Evolutionary conservation across 2,888 invertebrate species (phyloP), one percentile per base, ranked within the genome.

Genomic region (Drosophila flavopinicola): DNA sequence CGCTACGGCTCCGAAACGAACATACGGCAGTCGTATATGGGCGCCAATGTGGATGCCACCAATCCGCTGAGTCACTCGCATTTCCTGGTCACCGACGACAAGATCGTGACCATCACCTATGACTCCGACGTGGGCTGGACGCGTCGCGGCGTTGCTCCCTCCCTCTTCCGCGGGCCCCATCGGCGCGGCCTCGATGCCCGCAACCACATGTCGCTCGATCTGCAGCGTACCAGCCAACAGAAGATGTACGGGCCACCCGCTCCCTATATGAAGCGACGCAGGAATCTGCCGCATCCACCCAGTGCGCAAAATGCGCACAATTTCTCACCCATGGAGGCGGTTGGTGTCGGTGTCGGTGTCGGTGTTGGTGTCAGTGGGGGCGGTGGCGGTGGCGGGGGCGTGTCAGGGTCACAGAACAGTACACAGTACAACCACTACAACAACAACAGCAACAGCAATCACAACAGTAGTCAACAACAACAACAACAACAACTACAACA

Each of bases 111-210:
- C 54, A 91, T 92, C 35, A 91, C 91, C 33, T 92, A 92, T 33
- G 92, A 92, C 77, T 91, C 92, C 4, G 92, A 92, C 71, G 91
- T 90, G 20, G 92, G 92, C 1, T 91, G 92, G 92, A 90, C 90
- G 1, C 85, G 91, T 9, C 91, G 91, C 29, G 90, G 90, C 6
- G 90, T 90, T 2, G 91, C 90, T 1, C 88, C 90, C 1, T 88
- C 90, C 0, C 85, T 88, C 4, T 90, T 89, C 47, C 85, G 89
- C 0, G 89, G 88, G n/a, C 75, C 89, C 0, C 85, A 88, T n/a
- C 85, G 85, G 0, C 85, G 82, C 0, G 85, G 78, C 1, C 67
- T 65, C 4, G 74, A 85, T 27, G 87, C 87, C n/a, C 85, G 90
- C 25, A 88, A 88, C 30, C 86, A 89, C 41, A 88, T 91, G 87